A percentile compares a stretch with the other conserved stretches of the same genome.
Evolutionary conservation across 1,140 invertebrate genomes (phyloP).

Genomic region (Charaxes varanes): DNA sequence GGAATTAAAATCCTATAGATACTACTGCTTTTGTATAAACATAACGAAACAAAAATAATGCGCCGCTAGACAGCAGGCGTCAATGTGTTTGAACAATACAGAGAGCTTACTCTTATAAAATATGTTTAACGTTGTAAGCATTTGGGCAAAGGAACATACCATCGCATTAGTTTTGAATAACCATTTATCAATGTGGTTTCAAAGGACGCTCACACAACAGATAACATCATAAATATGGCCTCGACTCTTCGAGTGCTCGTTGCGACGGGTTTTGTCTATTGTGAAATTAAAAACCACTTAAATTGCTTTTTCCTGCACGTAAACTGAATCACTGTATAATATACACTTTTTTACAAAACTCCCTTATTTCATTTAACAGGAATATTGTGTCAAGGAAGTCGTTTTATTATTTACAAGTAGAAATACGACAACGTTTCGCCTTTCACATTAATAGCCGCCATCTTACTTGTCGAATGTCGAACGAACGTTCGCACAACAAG

Average conservation of each 20-base stretch:
- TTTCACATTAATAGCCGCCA: constrained; percentile 75
- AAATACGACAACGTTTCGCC: constrained; percentile 74
- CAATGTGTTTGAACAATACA: constrained; percentile 59
- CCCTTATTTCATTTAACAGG: constrained; percentile 28
- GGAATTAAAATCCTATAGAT: no score
- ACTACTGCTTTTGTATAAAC: no score
- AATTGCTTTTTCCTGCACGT: constrained; percentile 35
- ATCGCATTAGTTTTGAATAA: constrained; percentile 60
- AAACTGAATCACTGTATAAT: constrained; percentile 39
- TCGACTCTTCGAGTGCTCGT: constrained; percentile 67
- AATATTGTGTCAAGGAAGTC: constrained; percentile 41
- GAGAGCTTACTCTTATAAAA: constrained; percentile 29
- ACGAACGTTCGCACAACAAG: constrained; percentile 67
- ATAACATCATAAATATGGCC: constrained; percentile 76
- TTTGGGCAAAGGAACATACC: constrained; percentile 55
- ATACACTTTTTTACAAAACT: constrained; percentile 41
- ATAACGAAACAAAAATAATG: constrained; percentile 52
- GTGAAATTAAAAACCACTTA: constrained; percentile 61
- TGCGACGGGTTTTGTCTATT: constrained; percentile 71
- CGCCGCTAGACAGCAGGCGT: constrained; percentile 63
- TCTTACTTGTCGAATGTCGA: constrained; percentile 73
- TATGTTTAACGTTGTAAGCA: constrained; percentile 23
- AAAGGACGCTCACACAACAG: constrained; percentile 70
- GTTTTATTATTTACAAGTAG: constrained; percentile 72
- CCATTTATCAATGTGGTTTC: constrained; percentile 68